Evolutionary conservation across 2,797 vertebrate genomes (phyloP).

Genomic region (Allobates femoralis): DNA sequence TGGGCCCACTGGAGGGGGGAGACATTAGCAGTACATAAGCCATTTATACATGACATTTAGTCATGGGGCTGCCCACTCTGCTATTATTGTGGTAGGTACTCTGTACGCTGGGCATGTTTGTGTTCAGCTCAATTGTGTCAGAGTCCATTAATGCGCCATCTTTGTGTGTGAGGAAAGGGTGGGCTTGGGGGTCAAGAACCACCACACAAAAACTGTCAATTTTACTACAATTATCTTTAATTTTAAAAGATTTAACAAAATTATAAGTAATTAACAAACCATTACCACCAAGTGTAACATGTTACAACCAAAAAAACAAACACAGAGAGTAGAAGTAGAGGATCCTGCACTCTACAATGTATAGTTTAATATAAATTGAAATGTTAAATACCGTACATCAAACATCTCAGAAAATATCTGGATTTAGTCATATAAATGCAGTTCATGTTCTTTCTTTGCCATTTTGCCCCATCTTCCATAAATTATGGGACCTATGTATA

Average conservation of each 20-base stretch:
- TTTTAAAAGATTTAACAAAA: neutral
- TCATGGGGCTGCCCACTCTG: too few species aligned
- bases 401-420: neutral
- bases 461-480: neutral
- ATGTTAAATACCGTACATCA: constrained; percentile 9
- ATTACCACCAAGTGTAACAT: neutral
- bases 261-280: neutral
- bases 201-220: neutral
- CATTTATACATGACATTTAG: too few species aligned
- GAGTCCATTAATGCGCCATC: too few species aligned
- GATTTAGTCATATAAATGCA: neutral
- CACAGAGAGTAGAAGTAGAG: too few species aligned
- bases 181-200: neutral
- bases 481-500: neutral
- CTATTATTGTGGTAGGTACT: too few species aligned
- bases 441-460: neutral
- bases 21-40: too few species aligned
- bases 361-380: neutral
- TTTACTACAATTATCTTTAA: constrained; percentile 2
- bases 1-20: too few species aligned
- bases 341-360: neutral
- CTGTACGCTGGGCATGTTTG: too few species aligned
- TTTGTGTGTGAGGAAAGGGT: too few species aligned
- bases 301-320: neutral
- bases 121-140: too few species aligned